Percentiles rank a stretch among this genome's conserved stretches.
Evolutionary conservation across 2,888 invertebrate genomes (phyloP).

Genomic region (Philhelius pedissequus): DNA sequence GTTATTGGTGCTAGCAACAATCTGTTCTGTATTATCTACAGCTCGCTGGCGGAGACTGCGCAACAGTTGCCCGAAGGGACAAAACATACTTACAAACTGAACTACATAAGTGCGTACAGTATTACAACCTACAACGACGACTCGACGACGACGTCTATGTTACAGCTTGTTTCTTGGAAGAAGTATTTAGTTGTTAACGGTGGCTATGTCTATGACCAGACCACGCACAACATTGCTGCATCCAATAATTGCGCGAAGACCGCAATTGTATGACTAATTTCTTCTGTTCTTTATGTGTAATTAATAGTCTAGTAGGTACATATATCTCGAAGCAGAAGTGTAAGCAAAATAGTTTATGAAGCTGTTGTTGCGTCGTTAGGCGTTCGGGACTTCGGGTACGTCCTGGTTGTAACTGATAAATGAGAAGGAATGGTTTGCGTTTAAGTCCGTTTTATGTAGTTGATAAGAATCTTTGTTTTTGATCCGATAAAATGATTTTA

Average conservation of each 20-base stretch:
- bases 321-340: background rate
- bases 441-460: slow-evolving; percentile 30
- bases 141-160: slow-evolving; percentile 10
- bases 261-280: slow-evolving; percentile 64
- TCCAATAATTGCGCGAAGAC: slow-evolving; percentile 33
- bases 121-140: slow-evolving; percentile 10
- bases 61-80: slow-evolving; percentile 37
- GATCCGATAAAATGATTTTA: background rate
- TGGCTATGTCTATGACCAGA: slow-evolving; percentile 2
- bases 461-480: slow-evolving; percentile 27
- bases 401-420: background rate
- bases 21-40: background rate
- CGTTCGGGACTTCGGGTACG: background rate
- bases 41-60: background rate
- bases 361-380: slow-evolving; percentile 37
- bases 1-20: background rate
- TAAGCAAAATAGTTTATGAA: slow-evolving; percentile 27
- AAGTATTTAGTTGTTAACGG: background rate
- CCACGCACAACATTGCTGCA: background rate
- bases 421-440: background rate
- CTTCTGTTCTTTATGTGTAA: slow-evolving; percentile 25
- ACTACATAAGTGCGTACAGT: slow-evolving; percentile 23
- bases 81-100: background rate
- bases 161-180: slow-evolving; percentile 31
- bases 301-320: slow-evolving; percentile 42